Conservation (phyloP, 2,888 invertebrate species). For the Euplagia quadripunctaria region DNA sequence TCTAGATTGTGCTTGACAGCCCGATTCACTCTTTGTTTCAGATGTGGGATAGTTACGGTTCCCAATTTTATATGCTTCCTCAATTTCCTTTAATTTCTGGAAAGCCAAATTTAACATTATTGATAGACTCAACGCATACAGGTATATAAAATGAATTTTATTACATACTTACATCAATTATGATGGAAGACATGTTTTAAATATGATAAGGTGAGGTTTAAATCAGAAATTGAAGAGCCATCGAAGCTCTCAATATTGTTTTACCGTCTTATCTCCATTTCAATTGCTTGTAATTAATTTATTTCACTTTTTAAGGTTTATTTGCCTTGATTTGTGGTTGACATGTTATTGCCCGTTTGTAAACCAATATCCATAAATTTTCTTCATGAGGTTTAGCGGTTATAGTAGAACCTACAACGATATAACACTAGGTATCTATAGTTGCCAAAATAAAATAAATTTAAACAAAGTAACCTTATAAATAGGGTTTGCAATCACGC, state of each 20-base stretch:
- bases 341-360: conserved; percentile 3
- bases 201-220: neutral
- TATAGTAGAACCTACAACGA: neutral
- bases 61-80: neutral
- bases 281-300: neutral
- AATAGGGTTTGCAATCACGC: too few species aligned
- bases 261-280: conserved; percentile 8
- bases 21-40: conserved; percentile 2
- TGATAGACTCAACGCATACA: neutral
- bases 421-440: neutral
- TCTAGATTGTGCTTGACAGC: neutral
- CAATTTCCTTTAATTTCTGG: conserved; percentile 22
- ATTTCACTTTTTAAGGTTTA: neutral
- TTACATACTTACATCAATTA: conserved; percentile 13
- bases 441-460: neutral
- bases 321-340: conserved; percentile 3
- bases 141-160: neutral
- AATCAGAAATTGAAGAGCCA: neutral
- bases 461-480: too few species aligned
- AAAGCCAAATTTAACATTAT: neutral
- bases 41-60: neutral
- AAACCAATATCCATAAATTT: neutral
- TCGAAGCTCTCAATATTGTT: neutral
- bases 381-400: neutral
- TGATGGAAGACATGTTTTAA: conserved; percentile 12